Conservation (phyloP, 2,888 invertebrate species). For the Xestoiulus laeticollis region DNA sequence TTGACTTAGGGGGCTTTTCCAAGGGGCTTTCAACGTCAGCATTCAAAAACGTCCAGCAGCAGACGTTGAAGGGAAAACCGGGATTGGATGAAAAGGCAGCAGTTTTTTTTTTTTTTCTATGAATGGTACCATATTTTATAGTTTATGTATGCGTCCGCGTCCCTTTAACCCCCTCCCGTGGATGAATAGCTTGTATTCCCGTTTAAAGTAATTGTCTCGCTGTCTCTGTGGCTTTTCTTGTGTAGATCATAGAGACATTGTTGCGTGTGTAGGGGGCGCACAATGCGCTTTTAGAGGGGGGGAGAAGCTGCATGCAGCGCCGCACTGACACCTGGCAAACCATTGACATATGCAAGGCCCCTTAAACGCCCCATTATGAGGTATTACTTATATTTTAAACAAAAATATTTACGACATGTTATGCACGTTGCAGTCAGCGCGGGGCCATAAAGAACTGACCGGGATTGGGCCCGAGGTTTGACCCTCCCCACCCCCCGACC, state of each 20-base stretch:
- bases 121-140: conserved; percentile 5
- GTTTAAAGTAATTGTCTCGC: conserved; percentile 48
- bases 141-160: conserved; percentile 19
- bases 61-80: conserved; percentile 26
- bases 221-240: conserved; percentile 44
- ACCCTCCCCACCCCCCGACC: neutral
- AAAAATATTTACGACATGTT: conserved; percentile 26
- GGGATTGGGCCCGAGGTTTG: conserved; percentile 19
- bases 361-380: conserved; percentile 20
- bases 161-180: conserved; percentile 23
- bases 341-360: conserved; percentile 26
- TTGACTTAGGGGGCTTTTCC: conserved; percentile 41
- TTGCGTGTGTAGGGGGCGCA: conserved; percentile 19
- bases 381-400: conserved; percentile 26
- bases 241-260: conserved; percentile 36
- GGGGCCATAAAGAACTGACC: conserved; percentile 4
- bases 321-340: conserved; percentile 1
- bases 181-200: conserved; percentile 46
- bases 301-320: neutral
- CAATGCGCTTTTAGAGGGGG: conserved; percentile 9
- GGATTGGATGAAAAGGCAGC: conserved; percentile 26
- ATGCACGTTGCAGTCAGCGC: conserved; percentile 11
- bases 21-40: conserved; percentile 7
- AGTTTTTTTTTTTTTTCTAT: neutral
- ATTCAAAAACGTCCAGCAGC: conserved; percentile 7